Evolutionary conservation across 2,797 vertebrate genomes (phyloP), one percentile per base, ranked within the genome.

Genomic region (Geotrypetes seraphini): DNA sequence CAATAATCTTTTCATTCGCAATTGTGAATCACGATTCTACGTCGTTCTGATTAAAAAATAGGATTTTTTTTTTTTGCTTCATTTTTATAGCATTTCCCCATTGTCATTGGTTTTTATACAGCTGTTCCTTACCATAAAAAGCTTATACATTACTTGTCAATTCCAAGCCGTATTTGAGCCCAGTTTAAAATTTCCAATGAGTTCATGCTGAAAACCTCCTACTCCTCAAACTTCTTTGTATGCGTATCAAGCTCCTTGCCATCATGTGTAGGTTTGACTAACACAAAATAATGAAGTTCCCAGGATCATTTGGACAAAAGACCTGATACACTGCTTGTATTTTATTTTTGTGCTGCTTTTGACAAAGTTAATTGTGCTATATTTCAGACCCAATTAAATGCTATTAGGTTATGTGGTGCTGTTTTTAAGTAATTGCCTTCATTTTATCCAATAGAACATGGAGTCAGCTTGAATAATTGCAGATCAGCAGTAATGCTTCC

Each of bases 91-190:
- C 27, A 12, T 18, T 31, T 33, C n/a, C 15, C 1, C 2, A 24
- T 33, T 33, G 3, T 25, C 31, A 12, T 1, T 45, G 1, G 0
- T 30, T 49, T 37, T 28, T 5, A 6, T 45, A n/a, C 27, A 42
- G 16, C 25, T 10, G 1, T 6, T 6, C 20, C 35, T 19, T 7
- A 35, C 19, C 36, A 25, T 16, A 38, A 10, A 27, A 29, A 25
- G 16, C 0, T 1, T 22, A 29, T 40, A 31, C 40, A 14, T 63
- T 48, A 46, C 22, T 28, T 33, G 5, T 31, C 26, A 53, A n/a
- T 47, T 54, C 33, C 40, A 16, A 50, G 43, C 36, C 24, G 15
- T 10, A 50, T 42, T 27, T 46, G 45, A 33, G 47, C 57, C 16
- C 7, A 37, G 1, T 3, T 8, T 30, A 42, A 56, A 9, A 7